Conservation (phyloP, 2,113 vertebrate genomes). For the Tylochromis polylepis region DNA sequence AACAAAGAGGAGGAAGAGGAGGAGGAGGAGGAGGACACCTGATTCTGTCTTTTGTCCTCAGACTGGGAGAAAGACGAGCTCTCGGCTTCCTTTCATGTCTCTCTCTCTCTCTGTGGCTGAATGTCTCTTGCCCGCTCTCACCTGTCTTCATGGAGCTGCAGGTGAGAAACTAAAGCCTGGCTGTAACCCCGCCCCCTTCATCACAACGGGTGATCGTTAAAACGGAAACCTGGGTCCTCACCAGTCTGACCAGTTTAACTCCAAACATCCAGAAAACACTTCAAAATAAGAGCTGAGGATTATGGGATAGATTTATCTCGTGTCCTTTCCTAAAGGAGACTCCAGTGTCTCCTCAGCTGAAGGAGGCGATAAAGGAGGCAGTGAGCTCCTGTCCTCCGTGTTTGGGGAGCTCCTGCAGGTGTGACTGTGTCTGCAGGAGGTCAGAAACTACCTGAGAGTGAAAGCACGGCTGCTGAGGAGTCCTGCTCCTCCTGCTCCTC, state of each 20-base stretch:
- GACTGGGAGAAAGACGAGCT: background rate
- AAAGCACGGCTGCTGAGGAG: background rate
- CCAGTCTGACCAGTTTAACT: background rate
- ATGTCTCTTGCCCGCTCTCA: background rate
- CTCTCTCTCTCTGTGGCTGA: background rate
- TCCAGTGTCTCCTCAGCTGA: rapidly evolving
- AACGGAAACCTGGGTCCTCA: background rate
- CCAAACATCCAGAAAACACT: background rate
- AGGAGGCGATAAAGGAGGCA: rapidly evolving
- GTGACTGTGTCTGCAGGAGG: background rate
- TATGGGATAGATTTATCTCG: background rate
- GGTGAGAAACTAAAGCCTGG: background rate
- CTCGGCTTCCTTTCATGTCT: background rate
- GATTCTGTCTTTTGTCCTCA: background rate
- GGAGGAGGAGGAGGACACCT: background rate
- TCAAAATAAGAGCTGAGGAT: background rate
- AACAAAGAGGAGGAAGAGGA: background rate
- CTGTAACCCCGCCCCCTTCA: background rate
- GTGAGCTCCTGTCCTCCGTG: background rate
- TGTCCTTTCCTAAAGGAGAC: background rate
- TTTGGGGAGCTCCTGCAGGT: rapidly evolving
- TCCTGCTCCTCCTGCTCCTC: background rate
- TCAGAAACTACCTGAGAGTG: rapidly evolving
- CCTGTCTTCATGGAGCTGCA: background rate
- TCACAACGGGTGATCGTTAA: background rate